Evolutionary conservation across 2,113 vertebrate species (phyloP).

Genomic region (Nyctibius bracteatus): DNA sequence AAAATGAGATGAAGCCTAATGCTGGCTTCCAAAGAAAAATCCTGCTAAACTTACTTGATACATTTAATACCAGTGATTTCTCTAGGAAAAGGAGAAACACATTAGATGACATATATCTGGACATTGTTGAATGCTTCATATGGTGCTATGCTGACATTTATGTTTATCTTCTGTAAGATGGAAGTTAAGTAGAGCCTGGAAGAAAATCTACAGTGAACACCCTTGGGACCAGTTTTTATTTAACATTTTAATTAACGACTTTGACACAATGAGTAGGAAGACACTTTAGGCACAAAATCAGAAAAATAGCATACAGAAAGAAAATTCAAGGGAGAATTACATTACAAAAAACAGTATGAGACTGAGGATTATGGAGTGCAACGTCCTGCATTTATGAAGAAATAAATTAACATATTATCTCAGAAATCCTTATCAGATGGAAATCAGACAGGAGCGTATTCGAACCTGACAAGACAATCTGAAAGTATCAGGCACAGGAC

Average conservation of each 20-base stretch:
- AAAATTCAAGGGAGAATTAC: background rate
- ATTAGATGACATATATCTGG: background rate
- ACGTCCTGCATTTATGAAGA: rapidly evolving
- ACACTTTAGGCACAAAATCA: background rate
- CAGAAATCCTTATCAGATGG: background rate
- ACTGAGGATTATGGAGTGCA: background rate
- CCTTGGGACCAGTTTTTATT: background rate
- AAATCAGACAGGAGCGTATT: background rate
- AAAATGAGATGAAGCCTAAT: background rate
- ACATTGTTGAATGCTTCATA: background rate
- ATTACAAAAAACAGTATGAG: background rate
- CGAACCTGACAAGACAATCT: background rate
- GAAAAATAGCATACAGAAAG: background rate
- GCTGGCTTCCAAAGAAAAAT: background rate
- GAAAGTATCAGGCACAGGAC: background rate
- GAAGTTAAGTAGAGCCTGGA: background rate
- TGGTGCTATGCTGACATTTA: background rate
- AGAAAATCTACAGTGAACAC: background rate
- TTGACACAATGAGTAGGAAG: background rate
- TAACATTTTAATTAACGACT: background rate
- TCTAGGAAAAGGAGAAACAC: background rate
- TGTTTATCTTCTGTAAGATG: background rate
- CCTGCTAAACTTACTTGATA: background rate
- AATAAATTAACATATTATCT: rapidly evolving
- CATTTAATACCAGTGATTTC: background rate